A percentile compares a stretch with the other conserved stretches of the same genome.
Evolutionary conservation across 1,140 invertebrate genomes (phyloP).

Genomic region (Plodia interpunctella): DNA sequence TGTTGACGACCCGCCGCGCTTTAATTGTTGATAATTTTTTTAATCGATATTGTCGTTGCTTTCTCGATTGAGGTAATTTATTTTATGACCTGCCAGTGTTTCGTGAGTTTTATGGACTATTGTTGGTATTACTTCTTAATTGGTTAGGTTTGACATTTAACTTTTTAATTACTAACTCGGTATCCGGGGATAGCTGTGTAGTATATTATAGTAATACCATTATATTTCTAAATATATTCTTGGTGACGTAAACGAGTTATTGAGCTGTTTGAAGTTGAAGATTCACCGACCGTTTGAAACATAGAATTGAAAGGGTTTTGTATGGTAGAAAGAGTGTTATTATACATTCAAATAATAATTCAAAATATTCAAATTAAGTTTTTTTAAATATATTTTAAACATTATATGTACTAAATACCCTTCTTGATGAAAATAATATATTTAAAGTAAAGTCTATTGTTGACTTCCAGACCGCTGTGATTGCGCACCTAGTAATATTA

Average conservation of each 20-base stretch:
- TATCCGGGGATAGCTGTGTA: not conserved
- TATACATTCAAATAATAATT: too few relatives aligned
- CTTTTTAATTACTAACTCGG: constrained; percentile 14
- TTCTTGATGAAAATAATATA: too few relatives aligned
- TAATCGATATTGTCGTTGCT: constrained; percentile 41
- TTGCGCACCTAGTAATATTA: too few relatives aligned
- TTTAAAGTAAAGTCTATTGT: too few relatives aligned
- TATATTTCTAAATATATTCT: not conserved
- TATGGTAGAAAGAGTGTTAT: too few relatives aligned
- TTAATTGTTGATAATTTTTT: constrained; percentile 65
- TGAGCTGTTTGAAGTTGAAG: constrained; percentile 1
- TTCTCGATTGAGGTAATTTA: constrained; percentile 13
- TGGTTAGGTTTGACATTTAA: constrained; percentile 12
- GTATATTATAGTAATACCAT: not conserved
- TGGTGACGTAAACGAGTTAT: not conserved
- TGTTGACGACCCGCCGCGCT: constrained; percentile 48
- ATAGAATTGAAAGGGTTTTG: too few relatives aligned
- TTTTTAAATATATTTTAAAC: too few relatives aligned
- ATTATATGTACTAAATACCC: too few relatives aligned
- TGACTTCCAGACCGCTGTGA: too few relatives aligned
- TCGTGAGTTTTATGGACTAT: constrained; percentile 3
- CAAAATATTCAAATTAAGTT: too few relatives aligned
- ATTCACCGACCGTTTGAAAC: not conserved
- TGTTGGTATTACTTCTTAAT: constrained; percentile 20
- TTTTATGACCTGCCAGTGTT: constrained; percentile 14